Base-by-base conservation (phyloP, 2,888 invertebrate species). In the Acleris cristana region DNA sequence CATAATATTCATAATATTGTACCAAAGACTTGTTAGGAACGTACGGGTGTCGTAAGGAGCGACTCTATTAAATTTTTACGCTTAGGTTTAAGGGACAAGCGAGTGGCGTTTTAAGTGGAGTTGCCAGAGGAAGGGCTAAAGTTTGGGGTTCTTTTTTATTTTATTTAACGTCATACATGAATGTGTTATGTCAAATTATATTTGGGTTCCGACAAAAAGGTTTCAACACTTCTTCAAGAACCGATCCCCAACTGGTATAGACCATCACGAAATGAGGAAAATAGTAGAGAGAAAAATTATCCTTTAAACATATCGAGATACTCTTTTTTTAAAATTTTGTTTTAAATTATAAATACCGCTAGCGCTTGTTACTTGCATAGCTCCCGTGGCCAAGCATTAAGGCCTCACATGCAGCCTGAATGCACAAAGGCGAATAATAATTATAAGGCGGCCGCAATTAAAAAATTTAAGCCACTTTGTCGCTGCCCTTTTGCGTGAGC, bases 381-480 rank as follows among this genome's bases (percentile, higher is more conserved):
- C 21, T 21, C 21, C 45, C 51, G 26, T 65, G 61, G 67, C 53
- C 67, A 23, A 63, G 59, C 59, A 51, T 55, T 53, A 65, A 65
- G 55, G 64, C 76, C 80, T 83, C 83, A 87, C 82, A 85, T 85
- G 85, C 83, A 80, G 83, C 84, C 81, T 86, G 85, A 87, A 91
- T 87, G 87, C 89, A 92, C 91, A 92, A 92, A 92, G 89, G 84
- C 84, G 86, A 80, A 89, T 88, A 90, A 90, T 90, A 90, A 90
- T 85, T 86, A 89, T 86, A 88, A 87, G 84, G 85, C 87, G 82
- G 84, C 79, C 75, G 92, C 90, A 92, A 92, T 92, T 92, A 92
- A 92, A 92, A 90, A 89, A 90, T 87, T 91, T 90, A 87, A 92
- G 92, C 90, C 90, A 92, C 90, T 92, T 90, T 91, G 88, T 87